A percentile compares a stretch with the other conserved stretches of the same genome.
Conservation (phyloP, 1,140 invertebrate genomes). For the Pantala flavescens region DNA sequence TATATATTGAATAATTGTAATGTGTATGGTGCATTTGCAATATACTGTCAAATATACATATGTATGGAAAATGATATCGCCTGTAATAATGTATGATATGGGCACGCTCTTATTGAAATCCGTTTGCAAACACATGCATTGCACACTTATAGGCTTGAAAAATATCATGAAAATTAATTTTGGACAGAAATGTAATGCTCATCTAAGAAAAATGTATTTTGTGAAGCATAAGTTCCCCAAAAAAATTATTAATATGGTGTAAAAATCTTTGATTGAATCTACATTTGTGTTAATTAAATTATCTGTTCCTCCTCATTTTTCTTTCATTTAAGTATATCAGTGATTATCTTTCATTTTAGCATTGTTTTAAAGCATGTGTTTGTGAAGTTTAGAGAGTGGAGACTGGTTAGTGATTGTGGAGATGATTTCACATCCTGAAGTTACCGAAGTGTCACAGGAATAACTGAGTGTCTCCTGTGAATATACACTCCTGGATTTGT, state of each 20-base stretch:
- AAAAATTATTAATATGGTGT: background rate
- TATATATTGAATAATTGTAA: background rate
- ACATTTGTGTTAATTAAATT: background rate
- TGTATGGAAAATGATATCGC: conserved; percentile 1
- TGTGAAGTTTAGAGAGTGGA: background rate
- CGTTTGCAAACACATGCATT: conserved; percentile 3
- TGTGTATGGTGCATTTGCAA: conserved; percentile 5
- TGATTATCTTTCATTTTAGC: background rate
- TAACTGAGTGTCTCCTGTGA: background rate
- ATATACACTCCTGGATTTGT: background rate
- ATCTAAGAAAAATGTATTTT: background rate
- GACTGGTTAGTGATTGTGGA: background rate
- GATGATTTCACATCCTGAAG: background rate
- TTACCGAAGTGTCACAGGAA: background rate
- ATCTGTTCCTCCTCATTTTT: background rate
- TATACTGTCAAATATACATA: background rate
- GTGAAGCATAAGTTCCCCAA: background rate
- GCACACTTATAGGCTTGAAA: background rate
- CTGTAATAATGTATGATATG: background rate
- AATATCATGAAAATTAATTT: background rate
- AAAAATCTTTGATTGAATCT: background rate
- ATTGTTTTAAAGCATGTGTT: background rate
- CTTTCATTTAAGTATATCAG: background rate
- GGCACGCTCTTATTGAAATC: background rate
- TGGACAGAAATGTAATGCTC: background rate